Evolutionary conservation across 2,113 vertebrate genomes (phyloP).

Genomic region (Columba livia): DNA sequence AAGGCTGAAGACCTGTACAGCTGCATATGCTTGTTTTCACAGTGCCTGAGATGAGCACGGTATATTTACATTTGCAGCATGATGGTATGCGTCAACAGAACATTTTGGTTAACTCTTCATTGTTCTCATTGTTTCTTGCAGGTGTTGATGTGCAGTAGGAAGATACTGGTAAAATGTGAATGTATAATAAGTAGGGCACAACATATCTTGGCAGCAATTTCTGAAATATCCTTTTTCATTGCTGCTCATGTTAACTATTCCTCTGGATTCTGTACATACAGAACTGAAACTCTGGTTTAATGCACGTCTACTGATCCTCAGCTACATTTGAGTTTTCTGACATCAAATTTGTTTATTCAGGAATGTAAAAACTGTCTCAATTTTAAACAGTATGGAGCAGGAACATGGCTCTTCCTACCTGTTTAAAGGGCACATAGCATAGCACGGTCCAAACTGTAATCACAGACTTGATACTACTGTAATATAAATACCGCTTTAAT

Average conservation of each 20-base stretch:
- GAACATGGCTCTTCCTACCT: neutral
- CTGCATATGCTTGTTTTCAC: slow-evolving; percentile 6
- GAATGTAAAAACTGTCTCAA: slow-evolving; percentile 19
- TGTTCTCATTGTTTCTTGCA: neutral
- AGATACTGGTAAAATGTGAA: neutral
- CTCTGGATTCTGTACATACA: slow-evolving; percentile 11
- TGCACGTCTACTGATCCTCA: neutral
- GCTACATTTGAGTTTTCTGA: slow-evolving; percentile 7
- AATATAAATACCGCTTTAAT: neutral
- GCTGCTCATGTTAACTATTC: neutral
- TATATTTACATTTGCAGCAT: neutral
- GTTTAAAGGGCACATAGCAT: neutral
- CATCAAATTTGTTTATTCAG: slow-evolving; percentile 35
- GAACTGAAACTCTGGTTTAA: neutral
- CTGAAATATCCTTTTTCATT: neutral
- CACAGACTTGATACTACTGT: neutral
- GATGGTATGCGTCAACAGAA: neutral
- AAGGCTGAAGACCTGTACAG: slow-evolving; percentile 22
- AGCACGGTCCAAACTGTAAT: neutral
- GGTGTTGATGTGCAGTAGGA: neutral
- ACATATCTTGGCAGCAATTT: neutral
- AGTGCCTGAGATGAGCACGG: neutral
- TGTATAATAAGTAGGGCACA: neutral
- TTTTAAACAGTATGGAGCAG: slow-evolving; percentile 12
- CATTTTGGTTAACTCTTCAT: neutral